Evolutionary conservation across 2,797 vertebrate species (phyloP).

Genomic region (Lutra lutra): DNA sequence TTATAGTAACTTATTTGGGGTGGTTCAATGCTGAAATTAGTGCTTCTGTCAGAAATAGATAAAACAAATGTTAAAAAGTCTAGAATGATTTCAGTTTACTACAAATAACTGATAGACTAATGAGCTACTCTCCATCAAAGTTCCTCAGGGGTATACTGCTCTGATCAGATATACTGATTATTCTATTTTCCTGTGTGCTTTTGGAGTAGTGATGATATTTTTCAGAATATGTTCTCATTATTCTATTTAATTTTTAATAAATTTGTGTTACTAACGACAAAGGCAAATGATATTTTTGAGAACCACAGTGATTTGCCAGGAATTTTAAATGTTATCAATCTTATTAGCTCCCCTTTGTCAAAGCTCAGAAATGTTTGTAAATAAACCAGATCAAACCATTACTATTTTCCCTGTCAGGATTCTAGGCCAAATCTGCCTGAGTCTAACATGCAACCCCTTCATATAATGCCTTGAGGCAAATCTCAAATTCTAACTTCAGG

Average conservation of each 20-base stretch:
- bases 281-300: neutral
- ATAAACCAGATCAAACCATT: neutral
- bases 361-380: neutral
- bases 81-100: slow-evolving; percentile 42
- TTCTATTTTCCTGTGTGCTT: neutral
- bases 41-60: neutral
- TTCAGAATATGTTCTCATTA: neutral
- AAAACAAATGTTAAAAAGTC: neutral
- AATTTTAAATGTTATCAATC: neutral
- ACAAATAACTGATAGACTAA: neutral
- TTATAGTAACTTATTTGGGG: neutral
- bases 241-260: neutral
- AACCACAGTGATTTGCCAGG: neutral
- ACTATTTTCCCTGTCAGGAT: neutral
- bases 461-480: neutral
- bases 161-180: neutral
- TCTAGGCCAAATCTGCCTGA: neutral
- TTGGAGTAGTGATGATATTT: slow-evolving; percentile 15
- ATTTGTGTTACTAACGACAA: neutral
- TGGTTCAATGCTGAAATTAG: neutral
- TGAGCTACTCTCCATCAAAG: neutral
- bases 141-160: neutral
- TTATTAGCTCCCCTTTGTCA: neutral
- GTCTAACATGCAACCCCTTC: neutral
- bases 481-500: neutral